Conservation (phyloP, 1,140 invertebrate genomes). For the Prorops nasuta region DNA sequence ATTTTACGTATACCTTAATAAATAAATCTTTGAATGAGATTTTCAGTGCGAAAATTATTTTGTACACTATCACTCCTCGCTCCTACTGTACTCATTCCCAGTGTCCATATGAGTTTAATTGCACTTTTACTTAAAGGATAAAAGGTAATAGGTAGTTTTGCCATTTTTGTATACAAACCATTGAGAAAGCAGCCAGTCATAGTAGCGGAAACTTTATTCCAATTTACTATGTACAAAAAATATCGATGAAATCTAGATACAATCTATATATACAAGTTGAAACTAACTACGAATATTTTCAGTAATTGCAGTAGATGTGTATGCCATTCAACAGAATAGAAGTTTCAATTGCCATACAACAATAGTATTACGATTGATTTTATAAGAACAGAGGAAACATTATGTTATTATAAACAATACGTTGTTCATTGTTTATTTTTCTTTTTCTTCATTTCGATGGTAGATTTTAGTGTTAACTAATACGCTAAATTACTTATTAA, state of each 20-base stretch:
- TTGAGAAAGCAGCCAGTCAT: too few relatives aligned
- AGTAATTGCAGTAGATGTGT: background rate
- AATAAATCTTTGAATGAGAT: too few relatives aligned
- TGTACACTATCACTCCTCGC: too few relatives aligned
- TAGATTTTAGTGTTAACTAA: background rate
- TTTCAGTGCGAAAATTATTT: too few relatives aligned
- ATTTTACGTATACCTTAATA: too few relatives aligned
- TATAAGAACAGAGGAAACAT: background rate
- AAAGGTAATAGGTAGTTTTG: too few relatives aligned
- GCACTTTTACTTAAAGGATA: too few relatives aligned
- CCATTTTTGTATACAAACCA: too few relatives aligned
- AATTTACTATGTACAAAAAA: conserved; percentile 32
- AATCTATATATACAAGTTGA: conserved; percentile 23
- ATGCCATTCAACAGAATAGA: too few relatives aligned
- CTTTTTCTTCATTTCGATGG: background rate
- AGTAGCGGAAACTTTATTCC: background rate
- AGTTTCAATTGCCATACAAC: background rate
- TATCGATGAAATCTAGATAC: conserved; percentile 27
- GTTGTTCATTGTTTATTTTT: background rate
- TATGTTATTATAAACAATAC: background rate
- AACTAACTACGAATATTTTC: conserved; percentile 1
- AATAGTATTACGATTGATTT: background rate
- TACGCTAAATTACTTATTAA: background rate
- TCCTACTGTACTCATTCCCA: too few relatives aligned
- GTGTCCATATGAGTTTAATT: too few relatives aligned